phyloP scores from a whole-genome alignment of 2,113 vertebrate genomes.

The Picathartes gymnocephalus region DNA sequence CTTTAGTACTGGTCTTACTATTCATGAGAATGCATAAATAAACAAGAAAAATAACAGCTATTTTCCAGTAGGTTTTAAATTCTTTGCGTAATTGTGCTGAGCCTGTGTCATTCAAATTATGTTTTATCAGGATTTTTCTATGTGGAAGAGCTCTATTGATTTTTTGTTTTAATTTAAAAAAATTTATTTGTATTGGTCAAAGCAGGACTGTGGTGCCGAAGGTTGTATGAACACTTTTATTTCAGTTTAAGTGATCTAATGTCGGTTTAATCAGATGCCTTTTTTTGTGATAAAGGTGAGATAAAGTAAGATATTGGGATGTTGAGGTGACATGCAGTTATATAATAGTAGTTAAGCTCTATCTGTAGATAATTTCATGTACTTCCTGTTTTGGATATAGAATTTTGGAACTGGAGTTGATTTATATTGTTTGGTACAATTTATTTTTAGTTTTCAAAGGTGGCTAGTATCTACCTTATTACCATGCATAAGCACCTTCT shows the following conservation, averaged over 20 bases:
- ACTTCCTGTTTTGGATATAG: neutral
- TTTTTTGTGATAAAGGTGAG: neutral
- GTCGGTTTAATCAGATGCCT: neutral
- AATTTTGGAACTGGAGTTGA: neutral
- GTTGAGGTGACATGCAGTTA: neutral
- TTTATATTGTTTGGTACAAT: neutral
- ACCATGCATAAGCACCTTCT: neutral
- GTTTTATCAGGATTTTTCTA: neutral
- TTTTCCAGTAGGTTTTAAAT: neutral
- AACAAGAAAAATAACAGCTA: neutral
- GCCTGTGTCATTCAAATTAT: neutral
- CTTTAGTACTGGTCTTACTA: neutral
- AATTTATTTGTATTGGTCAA: fast-evolving
- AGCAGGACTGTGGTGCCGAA: neutral
- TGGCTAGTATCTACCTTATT: neutral
- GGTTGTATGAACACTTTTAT: neutral
- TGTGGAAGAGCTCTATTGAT: neutral
- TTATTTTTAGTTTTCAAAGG: neutral
- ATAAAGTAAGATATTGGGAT: neutral
- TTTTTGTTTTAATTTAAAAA: neutral
- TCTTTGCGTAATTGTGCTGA: neutral
- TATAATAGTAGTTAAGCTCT: neutral
- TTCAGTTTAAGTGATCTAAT: neutral
- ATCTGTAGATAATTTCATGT: neutral
- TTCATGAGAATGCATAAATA: neutral